A percentile compares a stretch with the other conserved stretches of the same genome.
These are phyloP conservation scores for Cheilosia vulpina DNA, from an alignment of 2,888 invertebrate species.

Conservation along the genomic window DNA sequence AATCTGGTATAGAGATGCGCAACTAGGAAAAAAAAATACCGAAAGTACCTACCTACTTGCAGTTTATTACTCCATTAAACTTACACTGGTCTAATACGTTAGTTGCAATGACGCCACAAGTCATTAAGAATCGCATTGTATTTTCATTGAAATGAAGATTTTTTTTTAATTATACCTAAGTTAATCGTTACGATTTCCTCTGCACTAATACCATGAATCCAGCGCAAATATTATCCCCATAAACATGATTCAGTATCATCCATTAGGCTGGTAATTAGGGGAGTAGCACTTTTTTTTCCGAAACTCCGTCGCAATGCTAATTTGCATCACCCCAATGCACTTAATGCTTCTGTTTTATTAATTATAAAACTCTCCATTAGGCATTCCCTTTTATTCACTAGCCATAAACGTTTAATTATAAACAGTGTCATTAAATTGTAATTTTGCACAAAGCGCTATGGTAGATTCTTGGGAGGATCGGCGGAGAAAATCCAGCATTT, in stretches of 20 bases:
- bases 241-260: conserved; percentile 67
- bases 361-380: conserved; percentile 74
- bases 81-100: conserved; percentile 15
- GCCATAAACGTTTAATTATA: conserved; percentile 72
- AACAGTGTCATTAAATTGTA: conserved; percentile 73
- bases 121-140: conserved; percentile 18
- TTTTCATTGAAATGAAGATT: conserved; percentile 1
- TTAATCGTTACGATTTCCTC: conserved; percentile 62
- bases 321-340: conserved; percentile 68
- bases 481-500: conserved; percentile 43
- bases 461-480: conserved; percentile 26
- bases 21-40: conserved; percentile 19
- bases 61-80: conserved; percentile 42
- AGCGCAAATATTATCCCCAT: conserved; percentile 54
- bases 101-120: conserved; percentile 30
- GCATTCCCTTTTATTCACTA: conserved; percentile 69
- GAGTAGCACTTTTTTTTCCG: conserved; percentile 22
- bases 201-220: conserved; percentile 63
- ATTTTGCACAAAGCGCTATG: conserved; percentile 53
- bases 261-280: conserved; percentile 68
- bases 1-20: conserved; percentile 18
- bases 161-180: conserved; percentile 7
- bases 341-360: conserved; percentile 75
- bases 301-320: conserved; percentile 34
- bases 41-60: conserved; percentile 13